Evolutionary conservation across 1,140 invertebrate genomes (phyloP).

Genomic region (Nephotettix cincticeps): DNA sequence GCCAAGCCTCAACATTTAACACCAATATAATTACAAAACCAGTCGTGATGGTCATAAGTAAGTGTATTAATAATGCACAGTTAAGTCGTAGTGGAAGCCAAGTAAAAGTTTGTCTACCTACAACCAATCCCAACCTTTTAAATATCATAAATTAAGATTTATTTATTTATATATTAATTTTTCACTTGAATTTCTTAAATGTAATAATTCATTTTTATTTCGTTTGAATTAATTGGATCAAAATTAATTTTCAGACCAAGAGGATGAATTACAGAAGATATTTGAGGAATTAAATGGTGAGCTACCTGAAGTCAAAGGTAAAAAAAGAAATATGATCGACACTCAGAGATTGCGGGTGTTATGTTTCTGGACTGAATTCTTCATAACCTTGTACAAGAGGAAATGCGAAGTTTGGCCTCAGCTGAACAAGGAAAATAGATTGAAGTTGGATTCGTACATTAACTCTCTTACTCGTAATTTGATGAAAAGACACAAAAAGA

Average conservation of each 20-base stretch:
- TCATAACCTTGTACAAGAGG: neutral
- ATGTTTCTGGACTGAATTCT: neutral
- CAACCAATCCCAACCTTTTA: too few species aligned
- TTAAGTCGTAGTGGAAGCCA: too few species aligned
- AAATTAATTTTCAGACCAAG: neutral
- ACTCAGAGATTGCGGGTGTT: neutral
- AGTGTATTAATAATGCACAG: too few species aligned
- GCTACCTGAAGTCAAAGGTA: neutral
- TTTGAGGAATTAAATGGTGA: neutral
- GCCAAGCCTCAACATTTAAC: too few species aligned
- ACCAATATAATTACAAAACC: too few species aligned
- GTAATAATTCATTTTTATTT: too few species aligned
- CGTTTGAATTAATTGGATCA: too few species aligned
- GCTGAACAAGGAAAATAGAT: neutral
- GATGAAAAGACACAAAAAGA: neutral
- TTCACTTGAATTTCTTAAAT: too few species aligned
- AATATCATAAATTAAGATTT: too few species aligned
- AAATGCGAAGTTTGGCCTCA: neutral
- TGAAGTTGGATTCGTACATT: neutral
- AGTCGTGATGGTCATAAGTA: too few species aligned
- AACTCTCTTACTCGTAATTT: neutral
- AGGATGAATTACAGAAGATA: neutral
- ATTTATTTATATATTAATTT: too few species aligned
- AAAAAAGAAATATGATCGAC: neutral
- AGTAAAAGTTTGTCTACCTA: too few species aligned